Conservation (phyloP, 2,113 vertebrate genomes). For the Orycteropus afer region DNA sequence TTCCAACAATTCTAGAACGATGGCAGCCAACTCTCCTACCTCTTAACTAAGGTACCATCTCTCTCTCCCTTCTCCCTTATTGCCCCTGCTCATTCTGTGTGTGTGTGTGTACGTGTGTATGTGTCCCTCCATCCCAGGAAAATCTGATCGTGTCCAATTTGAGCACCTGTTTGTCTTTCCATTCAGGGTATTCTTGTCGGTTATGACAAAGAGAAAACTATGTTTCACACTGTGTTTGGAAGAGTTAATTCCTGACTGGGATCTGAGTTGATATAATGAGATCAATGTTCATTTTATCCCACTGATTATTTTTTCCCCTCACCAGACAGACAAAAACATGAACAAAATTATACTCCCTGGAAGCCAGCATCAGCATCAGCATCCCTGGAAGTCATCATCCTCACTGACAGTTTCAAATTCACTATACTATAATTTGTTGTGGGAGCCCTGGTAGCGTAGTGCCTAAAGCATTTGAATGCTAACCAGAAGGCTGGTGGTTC, state of each 20-base stretch:
- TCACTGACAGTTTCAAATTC: neutral
- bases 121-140: too few relatives aligned
- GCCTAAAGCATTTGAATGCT: too few relatives aligned
- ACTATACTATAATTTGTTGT: neutral
- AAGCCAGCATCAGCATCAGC: neutral
- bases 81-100: neutral
- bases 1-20: neutral
- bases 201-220: neutral
- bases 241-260: neutral
- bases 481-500: too few relatives aligned
- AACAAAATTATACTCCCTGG: neutral
- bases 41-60: neutral
- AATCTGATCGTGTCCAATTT: neutral
- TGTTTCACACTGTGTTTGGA: neutral
- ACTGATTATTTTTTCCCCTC: neutral
- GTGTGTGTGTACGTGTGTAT: neutral
- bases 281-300: neutral
- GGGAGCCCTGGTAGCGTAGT: too few relatives aligned
- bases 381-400: neutral
- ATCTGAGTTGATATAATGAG: neutral
- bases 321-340: neutral
- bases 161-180: neutral
- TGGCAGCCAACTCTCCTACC: neutral
- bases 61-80: neutral
- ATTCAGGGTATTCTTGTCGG: neutral